Base-by-base conservation (phyloP, 2,888 invertebrate genomes). In the Agonopterix alstromeriana region DNA sequence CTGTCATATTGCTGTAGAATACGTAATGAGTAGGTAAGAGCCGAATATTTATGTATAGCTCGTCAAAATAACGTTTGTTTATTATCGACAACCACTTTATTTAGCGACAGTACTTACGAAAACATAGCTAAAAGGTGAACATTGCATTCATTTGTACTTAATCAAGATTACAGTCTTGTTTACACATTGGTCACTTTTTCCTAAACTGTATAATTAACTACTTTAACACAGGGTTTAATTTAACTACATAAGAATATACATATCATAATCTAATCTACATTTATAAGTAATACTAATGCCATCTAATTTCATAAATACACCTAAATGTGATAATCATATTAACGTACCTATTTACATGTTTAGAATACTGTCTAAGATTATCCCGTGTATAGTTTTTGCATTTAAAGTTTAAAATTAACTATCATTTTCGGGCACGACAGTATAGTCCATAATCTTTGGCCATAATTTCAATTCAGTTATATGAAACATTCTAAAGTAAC, bases 81-180 rank as follows among this genome's bases (percentile, higher is more conserved):
- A 27, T 1, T 27, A 7, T 27, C 2, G 5, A 27, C 5, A 27
- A 27, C 27, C 27, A 27, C 27, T 27, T 27, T 27, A 27, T 27
- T 27, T 27, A 27, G 27, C 27, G 27, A 27, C 27, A 27, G 27
- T 27, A 27, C 38, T 3, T 38, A 38, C 9, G n/a, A 36, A 12
- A 10, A 11, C 10, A 42, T 10, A 42, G 7, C 42, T 10, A 43
- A 12, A 35, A 41, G 36, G 27, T 27, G 27, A 27, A 27, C n/a
- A 10, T 38, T n/a, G 4, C 38, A 38, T 38, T 38, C 38, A 38
- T 84, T 83, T 85, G 85, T 85, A 87, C 86, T 85, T 77, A 84
- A 63, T 70, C n/a, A 38, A 73, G 68, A 63, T 38, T 70, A 81
- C 83, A 86, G 86, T 86, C 86, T 86, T 82, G 71, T 78, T 77